Conservation (phyloP, 2,888 invertebrate species). For the Limnephilus auricula region DNA sequence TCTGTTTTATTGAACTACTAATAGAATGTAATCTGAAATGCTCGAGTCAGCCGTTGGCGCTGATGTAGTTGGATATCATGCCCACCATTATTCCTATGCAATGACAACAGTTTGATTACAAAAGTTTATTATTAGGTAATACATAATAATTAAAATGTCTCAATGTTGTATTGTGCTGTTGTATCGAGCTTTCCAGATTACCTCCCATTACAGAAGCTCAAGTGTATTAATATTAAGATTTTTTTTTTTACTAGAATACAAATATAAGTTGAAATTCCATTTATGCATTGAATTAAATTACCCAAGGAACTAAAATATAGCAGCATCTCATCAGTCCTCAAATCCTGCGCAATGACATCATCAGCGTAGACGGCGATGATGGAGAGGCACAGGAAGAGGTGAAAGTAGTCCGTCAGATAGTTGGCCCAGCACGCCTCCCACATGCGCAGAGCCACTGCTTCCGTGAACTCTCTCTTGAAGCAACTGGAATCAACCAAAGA, state of each 20-base stretch:
- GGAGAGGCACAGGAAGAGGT: constrained; percentile 94
- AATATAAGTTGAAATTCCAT: neutral
- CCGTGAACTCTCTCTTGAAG: constrained; percentile 94
- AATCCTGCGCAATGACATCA: constrained; percentile 93
- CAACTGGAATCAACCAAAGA: constrained; percentile 78
- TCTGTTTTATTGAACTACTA: too few relatives aligned
- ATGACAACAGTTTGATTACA: too few relatives aligned
- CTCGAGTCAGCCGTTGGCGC: too few relatives aligned
- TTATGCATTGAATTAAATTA: constrained; percentile 67
- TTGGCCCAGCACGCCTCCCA: constrained; percentile 99
- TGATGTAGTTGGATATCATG: too few relatives aligned
- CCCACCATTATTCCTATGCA: too few relatives aligned
- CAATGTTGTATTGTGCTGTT: too few relatives aligned
- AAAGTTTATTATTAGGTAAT: too few relatives aligned
- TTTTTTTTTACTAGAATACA: too few relatives aligned
- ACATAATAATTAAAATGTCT: too few relatives aligned
- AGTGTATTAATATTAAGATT: neutral
- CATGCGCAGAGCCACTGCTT: constrained; percentile 91
- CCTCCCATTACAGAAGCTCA: too few relatives aligned
- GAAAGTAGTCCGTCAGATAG: constrained; percentile 97
- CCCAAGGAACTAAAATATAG: constrained; percentile 95
- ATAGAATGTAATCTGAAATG: too few relatives aligned
- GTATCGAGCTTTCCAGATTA: too few relatives aligned
- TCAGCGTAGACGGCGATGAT: constrained; percentile 95
- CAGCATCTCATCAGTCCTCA: constrained; percentile 96